Evolutionary conservation across 2,113 vertebrate genomes (phyloP), one percentile per base, ranked within the genome.

Genomic region (Anhinga anhinga): DNA sequence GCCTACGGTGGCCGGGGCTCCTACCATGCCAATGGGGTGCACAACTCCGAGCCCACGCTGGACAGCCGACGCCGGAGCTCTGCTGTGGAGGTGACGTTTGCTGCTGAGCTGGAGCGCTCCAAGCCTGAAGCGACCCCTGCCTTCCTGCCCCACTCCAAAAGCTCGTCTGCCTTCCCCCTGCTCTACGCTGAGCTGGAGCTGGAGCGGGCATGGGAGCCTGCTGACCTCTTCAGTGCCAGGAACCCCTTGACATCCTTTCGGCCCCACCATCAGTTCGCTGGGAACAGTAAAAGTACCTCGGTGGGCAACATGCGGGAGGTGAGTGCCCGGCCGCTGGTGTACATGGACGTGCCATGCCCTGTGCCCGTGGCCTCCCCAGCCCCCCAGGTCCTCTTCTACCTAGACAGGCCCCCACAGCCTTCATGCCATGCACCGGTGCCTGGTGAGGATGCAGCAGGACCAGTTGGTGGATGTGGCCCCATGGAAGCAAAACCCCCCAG

Each of bases 341-440:
- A 98, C 94, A 98, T 85, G 0, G 97, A 99, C 5, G 98, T 99
- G 23, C 99, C 99, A 0, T 98, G 98, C 0, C 98, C 95, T 97
- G 9, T 47, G 61, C 13, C 92, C 34, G 0, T 66, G 95, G 50
- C 92, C 52, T 4, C 86, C 32, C 95, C 65, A 0, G 98, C 98
- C 49, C 95, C 98, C 0, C 98, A 98, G 9, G 72, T 98, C 1
- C 97, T 98, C 55, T 98, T 98, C 52, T 99, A 98, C 5, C 77
- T 98, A 77, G 99, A 99, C 78, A 97, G 96, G 49, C 97, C 98
- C 8, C 98, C 98, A 2, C 58, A 96, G 90, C 50, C 96, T 74
- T 92, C 94, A 3, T 62, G 96, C 90, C 40, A 83, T 18, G 49
- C 95, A 1, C 93, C 81, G 4, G 77, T 16, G 15, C 79, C 96